Evolutionary conservation across 2,888 invertebrate genomes (phyloP).

Genomic region (Eristalis intricaria): DNA sequence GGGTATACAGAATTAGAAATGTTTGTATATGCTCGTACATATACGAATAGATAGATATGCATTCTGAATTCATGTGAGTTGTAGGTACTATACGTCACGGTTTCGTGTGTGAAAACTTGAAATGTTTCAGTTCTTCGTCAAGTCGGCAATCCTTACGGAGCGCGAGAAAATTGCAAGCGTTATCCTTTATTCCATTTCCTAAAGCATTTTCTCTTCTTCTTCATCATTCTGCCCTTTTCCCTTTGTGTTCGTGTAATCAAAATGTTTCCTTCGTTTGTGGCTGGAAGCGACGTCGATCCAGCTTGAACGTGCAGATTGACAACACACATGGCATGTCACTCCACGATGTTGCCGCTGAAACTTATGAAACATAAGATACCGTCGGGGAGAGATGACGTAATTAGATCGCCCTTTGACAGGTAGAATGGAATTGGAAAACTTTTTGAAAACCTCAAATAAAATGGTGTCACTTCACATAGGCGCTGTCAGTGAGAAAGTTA

Average conservation of each 20-base stretch:
- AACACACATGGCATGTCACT: constrained; percentile 19
- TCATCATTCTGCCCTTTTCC: constrained; percentile 4
- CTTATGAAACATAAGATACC: not conserved
- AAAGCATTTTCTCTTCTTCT: constrained; percentile 9
- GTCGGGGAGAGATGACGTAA: constrained; percentile 20
- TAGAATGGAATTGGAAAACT: constrained; percentile 60
- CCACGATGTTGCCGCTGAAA: not conserved
- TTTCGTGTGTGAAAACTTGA: constrained; percentile 34
- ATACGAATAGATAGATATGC: not conserved
- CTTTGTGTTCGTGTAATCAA: constrained; percentile 49
- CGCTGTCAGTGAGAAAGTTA: constrained; percentile 43
- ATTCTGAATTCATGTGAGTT: constrained; percentile 4
- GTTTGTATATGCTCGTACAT: constrained; percentile 6
- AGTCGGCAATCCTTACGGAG: constrained; percentile 20
- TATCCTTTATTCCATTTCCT: constrained; percentile 34
- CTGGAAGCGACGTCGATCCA: constrained; percentile 32
- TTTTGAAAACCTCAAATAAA: constrained; percentile 48
- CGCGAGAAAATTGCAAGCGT: constrained; percentile 42
- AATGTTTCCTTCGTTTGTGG: constrained; percentile 36
- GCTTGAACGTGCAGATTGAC: constrained; percentile 30
- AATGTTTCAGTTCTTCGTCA: constrained; percentile 51
- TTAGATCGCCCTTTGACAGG: constrained; percentile 43
- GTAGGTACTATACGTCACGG: constrained; percentile 6
- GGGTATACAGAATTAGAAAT: constrained; percentile 62
- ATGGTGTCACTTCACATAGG: constrained; percentile 36